phyloP scores from a whole-genome alignment of 2,888 invertebrate genomes.

The Ectobius pallidus region DNA sequence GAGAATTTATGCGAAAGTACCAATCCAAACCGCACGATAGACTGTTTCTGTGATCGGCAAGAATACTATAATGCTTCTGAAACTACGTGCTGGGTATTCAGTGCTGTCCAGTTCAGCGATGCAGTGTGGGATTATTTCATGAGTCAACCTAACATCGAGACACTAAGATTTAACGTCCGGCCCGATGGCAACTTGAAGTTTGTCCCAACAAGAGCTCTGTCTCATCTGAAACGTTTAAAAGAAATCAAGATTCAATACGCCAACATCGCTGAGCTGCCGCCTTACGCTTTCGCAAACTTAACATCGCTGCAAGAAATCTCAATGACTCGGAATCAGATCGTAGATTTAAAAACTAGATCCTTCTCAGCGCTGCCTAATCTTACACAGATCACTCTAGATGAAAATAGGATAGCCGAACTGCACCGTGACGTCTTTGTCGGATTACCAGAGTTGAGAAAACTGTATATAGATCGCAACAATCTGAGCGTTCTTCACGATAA shows the following conservation, averaged over 20 bases:
- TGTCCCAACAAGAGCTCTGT: constrained; percentile 72
- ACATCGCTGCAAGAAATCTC: constrained; percentile 70
- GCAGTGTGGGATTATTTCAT: constrained; percentile 73
- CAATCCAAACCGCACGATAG: constrained; percentile 55
- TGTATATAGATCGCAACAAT: constrained; percentile 87
- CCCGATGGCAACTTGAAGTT: constrained; percentile 68
- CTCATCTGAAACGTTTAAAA: constrained; percentile 68
- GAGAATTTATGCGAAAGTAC: constrained; percentile 65
- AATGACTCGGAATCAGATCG: constrained; percentile 73
- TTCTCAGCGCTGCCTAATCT: constrained; percentile 76
- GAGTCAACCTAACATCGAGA: constrained; percentile 62
- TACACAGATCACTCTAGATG: constrained; percentile 68
- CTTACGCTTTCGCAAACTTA: constrained; percentile 76
- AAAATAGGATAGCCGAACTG: constrained; percentile 77
- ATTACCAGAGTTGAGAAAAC: constrained; percentile 70
- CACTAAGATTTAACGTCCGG: constrained; percentile 74
- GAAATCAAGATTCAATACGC: constrained; percentile 75
- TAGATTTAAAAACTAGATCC: constrained; percentile 68
- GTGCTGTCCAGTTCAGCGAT: constrained; percentile 59
- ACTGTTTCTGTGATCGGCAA: constrained; percentile 70
- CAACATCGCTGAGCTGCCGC: constrained; percentile 69
- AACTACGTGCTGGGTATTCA: constrained; percentile 80
- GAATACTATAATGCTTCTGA: constrained; percentile 66
- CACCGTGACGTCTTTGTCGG: constrained; percentile 74
- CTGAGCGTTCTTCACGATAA: constrained; percentile 79